These are phyloP conservation scores for Trisateles emortualis DNA, from an alignment of 2,888 invertebrate genomes.

Conservation along the genomic window DNA sequence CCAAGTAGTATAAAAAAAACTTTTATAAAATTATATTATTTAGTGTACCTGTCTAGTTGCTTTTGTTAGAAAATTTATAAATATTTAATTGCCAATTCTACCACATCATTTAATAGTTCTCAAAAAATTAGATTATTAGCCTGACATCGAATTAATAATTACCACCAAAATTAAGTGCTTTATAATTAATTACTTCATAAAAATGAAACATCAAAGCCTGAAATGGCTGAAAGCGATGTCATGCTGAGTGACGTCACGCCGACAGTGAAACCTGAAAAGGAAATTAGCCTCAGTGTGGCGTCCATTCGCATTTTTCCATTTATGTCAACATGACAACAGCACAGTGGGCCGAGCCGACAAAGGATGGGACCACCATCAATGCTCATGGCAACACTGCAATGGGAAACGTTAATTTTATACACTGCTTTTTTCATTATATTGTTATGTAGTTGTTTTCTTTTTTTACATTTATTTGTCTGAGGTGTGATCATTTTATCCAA, in stretches of 20 bases:
- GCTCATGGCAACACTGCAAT: conserved; percentile 27
- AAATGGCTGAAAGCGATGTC: conserved; percentile 42
- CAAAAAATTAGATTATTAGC: too few relatives aligned
- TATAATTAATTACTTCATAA: conserved; percentile 28
- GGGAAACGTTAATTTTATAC: conserved; percentile 40
- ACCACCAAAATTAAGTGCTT: conserved; percentile 36
- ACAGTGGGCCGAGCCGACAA: conserved; percentile 49
- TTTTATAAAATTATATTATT: too few relatives aligned
- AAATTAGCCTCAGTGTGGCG: conserved; percentile 66
- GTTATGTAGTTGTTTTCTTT: conserved; percentile 2
- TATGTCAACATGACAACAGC: conserved; percentile 57
- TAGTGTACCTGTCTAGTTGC: too few relatives aligned
- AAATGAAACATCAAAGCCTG: conserved; percentile 45
- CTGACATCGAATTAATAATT: conserved; percentile 20
- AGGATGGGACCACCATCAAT: conserved; percentile 47
- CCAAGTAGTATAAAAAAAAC: too few relatives aligned
- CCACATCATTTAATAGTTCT: too few relatives aligned
- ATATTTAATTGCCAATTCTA: too few relatives aligned
- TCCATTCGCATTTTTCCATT: conserved; percentile 73
- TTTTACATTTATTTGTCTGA: background rate
- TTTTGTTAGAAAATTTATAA: too few relatives aligned
- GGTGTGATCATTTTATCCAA: too few relatives aligned
- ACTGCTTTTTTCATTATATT: conserved; percentile 25
- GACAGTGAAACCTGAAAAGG: conserved; percentile 58
- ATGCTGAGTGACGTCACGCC: conserved; percentile 46